Evolutionary conservation across 1,140 invertebrate species (phyloP).

Genomic region (Pseudomyrmex dendroicus): DNA sequence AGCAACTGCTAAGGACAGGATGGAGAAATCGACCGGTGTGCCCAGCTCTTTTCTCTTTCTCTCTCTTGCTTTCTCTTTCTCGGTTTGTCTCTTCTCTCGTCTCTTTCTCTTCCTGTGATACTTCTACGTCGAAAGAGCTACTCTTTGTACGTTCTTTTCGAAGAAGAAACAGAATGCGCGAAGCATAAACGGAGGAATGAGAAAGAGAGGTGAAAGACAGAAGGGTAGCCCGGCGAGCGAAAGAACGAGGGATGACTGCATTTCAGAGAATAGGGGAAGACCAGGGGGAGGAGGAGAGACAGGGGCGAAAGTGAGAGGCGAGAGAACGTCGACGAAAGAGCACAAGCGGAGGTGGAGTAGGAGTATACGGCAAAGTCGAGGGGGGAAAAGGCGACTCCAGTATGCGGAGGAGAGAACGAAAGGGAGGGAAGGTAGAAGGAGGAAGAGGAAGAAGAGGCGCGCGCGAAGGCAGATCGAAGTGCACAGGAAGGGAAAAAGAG

Average conservation of each 20-base stretch:
- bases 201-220: slow-evolving; percentile 65
- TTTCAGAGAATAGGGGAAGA: slow-evolving; percentile 15
- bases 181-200: slow-evolving; percentile 30
- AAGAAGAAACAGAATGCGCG: slow-evolving; percentile 73
- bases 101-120: neutral
- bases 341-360: slow-evolving; percentile 17
- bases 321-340: slow-evolving; percentile 54
- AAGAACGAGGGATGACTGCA: slow-evolving; percentile 62
- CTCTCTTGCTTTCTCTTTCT: slow-evolving; percentile 22
- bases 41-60: neutral
- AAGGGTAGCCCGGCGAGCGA: slow-evolving; percentile 61
- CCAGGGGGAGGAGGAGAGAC: neutral
- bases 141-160: slow-evolving; percentile 38
- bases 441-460: slow-evolving; percentile 63
- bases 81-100: slow-evolving; percentile 1
- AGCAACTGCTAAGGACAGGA: slow-evolving; percentile 48
- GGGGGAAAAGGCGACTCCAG: neutral
- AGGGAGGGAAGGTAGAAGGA: slow-evolving; percentile 49
- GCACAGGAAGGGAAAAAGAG: slow-evolving; percentile 64
- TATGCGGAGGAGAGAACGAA: neutral
- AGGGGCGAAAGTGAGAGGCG: slow-evolving; percentile 44
- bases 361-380: slow-evolving; percentile 9
- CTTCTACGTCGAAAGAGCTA: slow-evolving; percentile 9
- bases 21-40: slow-evolving; percentile 66
- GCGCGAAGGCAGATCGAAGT: slow-evolving; percentile 67